These are phyloP conservation scores for Caenorhabditis elegans DNA, from an alignment of 1,140 invertebrate species.

Conservation along the genomic window DNA sequence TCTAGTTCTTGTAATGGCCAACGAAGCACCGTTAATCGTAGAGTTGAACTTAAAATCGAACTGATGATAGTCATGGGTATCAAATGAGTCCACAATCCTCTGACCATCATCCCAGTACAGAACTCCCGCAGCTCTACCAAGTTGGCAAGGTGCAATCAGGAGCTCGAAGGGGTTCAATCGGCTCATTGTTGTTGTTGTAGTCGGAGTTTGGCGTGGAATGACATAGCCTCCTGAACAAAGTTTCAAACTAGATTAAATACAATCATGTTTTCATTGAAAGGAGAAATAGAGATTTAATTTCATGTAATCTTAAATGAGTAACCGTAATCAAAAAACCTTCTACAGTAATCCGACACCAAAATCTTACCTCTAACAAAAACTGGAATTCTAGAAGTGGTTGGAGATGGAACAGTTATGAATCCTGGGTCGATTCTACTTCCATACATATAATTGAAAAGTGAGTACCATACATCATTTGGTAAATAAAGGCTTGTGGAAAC, in stretches of 20 bases:
- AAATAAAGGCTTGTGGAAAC: slow-evolving; percentile 47
- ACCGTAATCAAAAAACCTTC: too few species aligned
- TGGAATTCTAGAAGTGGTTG: slow-evolving; percentile 47
- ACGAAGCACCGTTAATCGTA: background rate
- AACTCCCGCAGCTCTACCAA: background rate
- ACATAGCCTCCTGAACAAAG: slow-evolving; percentile 2
- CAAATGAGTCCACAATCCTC: background rate
- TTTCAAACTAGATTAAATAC: too few species aligned
- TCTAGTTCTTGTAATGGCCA: background rate
- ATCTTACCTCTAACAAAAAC: slow-evolving; percentile 50
- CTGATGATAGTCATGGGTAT: background rate
- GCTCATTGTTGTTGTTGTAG: slow-evolving; percentile 28
- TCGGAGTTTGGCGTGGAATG: slow-evolving; percentile 14
- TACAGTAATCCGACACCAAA: too few species aligned
- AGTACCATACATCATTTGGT: slow-evolving; percentile 53
- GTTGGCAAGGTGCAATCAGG: slow-evolving; percentile 19
- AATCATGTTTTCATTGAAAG: too few species aligned
- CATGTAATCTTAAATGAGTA: too few species aligned
- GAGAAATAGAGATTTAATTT: too few species aligned
- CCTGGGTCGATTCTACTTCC: slow-evolving; percentile 25
- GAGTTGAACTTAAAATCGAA: background rate
- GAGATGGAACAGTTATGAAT: slow-evolving; percentile 45
- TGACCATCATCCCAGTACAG: slow-evolving; percentile 1
- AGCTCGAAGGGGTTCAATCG: slow-evolving; percentile 42
- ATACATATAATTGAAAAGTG: slow-evolving; percentile 49